phyloP scores from a whole-genome alignment of 1,140 invertebrate species.

The Plodia interpunctella region DNA sequence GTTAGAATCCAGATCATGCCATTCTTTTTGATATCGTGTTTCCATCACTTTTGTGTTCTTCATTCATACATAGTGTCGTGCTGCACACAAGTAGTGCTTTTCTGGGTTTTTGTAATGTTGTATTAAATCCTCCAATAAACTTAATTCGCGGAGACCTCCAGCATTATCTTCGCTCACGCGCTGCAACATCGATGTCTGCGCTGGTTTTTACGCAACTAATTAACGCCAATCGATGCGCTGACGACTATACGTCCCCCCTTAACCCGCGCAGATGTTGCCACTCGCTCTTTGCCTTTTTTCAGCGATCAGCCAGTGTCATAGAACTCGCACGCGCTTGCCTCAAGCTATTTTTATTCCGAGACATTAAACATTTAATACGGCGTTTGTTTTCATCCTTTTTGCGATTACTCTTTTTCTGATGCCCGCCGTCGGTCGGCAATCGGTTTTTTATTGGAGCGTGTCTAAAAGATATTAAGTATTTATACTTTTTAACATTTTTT shows the following conservation, averaged over 20 bases:
- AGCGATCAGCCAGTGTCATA: constrained; percentile 11
- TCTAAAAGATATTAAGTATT: too few species aligned
- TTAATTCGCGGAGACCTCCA: too few species aligned
- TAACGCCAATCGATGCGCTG: constrained; percentile 10
- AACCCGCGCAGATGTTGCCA: not conserved
- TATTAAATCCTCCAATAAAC: too few species aligned
- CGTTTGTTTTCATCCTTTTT: constrained; percentile 2
- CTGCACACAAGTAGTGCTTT: too few species aligned
- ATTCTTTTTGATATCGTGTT: too few species aligned
- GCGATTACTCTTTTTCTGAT: not conserved
- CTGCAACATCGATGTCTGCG: not conserved
- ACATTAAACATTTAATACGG: not conserved
- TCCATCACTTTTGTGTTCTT: too few species aligned
- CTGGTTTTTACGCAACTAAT: constrained; percentile 9
- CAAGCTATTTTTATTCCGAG: not conserved
- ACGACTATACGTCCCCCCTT: not conserved
- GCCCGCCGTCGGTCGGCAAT: not conserved
- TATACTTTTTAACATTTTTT: too few species aligned
- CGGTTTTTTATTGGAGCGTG: not conserved
- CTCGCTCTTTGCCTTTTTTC: constrained; percentile 6
- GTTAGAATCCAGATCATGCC: too few species aligned
- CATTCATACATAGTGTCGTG: too few species aligned
- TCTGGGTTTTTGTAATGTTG: not conserved
- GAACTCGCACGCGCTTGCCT: not conserved
- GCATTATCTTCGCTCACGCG: not conserved